Base-by-base conservation (phyloP, 2,797 vertebrate species). In the Staurois parvus region DNA sequence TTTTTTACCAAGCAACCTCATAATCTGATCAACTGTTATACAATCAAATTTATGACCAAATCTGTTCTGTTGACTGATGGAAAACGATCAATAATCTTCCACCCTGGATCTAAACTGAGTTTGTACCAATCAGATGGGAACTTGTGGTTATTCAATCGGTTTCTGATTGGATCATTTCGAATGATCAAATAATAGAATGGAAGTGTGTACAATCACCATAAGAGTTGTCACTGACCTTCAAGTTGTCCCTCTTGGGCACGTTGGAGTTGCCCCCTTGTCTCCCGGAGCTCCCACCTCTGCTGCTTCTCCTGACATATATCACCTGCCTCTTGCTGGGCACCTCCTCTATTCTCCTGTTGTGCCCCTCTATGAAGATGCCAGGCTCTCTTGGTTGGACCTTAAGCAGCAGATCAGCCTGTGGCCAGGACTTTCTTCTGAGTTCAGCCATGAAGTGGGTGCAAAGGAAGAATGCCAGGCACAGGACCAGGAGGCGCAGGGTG, bases 391-490 rank as follows among this genome's bases (percentile, higher is more conserved):
- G 24, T 7, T 48, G 74, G 17, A 72, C 66, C 19, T 66, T 72
- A 10, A 26, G 45, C 12, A 72, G 34, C 34, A 28, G 48, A 30
- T 69, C 4, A 3, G 34, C 28, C 45, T 75, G 66, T 32, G 59
- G 10, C 88, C 62, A 78, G 0, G 90, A 69, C 1, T 87, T 85
- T 79, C 88, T 79, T 84, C 77, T 75, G 19, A 93, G 81, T 84
- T 90, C 94, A 83, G 94, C 88, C 89, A 94, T 94, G 72, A 97
- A 89, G 84, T 96, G 95, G 74, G 95, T 87, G 86, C 95, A 94
- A 67, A 97, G 89, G 42, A 95, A 91, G 87, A 96, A 90, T 17
- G 91, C 91, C 0, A 91, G 92, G 81, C 96, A 92, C n/a, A 96
- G 91, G 79, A 95, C 52, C 76, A 92, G 94, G 84, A 94, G 88